phyloP scores from a whole-genome alignment of 2,113 vertebrate species.

The Carollia perspicillata region DNA sequence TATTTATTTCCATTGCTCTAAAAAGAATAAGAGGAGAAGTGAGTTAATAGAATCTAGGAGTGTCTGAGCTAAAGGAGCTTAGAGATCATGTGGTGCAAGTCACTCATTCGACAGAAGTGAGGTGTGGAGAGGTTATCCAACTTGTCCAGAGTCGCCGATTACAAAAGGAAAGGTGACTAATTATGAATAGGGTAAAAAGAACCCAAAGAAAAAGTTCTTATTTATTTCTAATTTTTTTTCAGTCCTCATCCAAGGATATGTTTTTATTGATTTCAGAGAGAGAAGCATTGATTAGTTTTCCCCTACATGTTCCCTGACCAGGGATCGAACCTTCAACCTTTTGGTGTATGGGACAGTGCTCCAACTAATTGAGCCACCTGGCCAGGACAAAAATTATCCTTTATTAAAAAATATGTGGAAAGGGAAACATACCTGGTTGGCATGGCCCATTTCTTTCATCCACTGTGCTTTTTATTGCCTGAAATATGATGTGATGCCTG shows the following conservation, averaged over 20 bases:
- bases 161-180: background rate
- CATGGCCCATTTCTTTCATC: background rate
- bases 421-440: background rate
- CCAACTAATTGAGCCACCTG: too few relatives aligned
- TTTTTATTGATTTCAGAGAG: too few relatives aligned
- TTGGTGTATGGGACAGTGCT: too few relatives aligned
- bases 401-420: background rate
- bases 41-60: background rate
- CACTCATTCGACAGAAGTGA: background rate
- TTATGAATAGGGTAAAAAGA: background rate
- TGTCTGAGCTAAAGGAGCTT: background rate
- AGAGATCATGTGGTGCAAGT: background rate
- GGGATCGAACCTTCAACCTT: too few relatives aligned
- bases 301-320: too few relatives aligned
- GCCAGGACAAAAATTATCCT: background rate
- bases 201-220: background rate
- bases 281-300: too few relatives aligned
- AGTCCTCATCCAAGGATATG: too few relatives aligned
- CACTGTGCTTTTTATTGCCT: background rate
- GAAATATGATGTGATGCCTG: background rate
- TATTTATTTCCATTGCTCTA: background rate
- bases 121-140: background rate
- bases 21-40: slow-evolving; percentile 12
- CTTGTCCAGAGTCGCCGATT: background rate
- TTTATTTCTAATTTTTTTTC: background rate